Percentiles rank a stretch among this genome's conserved stretches.
Conservation (phyloP, 2,113 vertebrate genomes). For the Spermophilus dauricus region DNA sequence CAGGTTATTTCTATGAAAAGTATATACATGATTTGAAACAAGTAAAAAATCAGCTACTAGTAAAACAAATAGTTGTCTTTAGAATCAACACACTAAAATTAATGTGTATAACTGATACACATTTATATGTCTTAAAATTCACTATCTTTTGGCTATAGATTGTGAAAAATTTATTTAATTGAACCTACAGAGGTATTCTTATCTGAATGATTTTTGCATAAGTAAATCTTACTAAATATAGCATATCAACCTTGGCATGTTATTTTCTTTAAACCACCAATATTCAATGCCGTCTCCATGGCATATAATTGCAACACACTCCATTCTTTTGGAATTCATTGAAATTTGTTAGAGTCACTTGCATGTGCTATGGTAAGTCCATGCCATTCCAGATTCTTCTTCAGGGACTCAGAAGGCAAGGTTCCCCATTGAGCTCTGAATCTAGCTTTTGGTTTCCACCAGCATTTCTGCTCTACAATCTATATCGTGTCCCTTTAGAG, state of each 20-base stretch:
- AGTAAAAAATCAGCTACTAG: not conserved
- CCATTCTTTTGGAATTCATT: not conserved
- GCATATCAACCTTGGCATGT: not conserved
- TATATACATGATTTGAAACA: not conserved
- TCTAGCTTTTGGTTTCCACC: not conserved
- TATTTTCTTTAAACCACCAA: not conserved
- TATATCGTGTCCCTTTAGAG: not conserved
- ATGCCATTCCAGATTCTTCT: too few species aligned
- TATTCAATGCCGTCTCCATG: not conserved
- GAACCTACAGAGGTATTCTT: accelerated
- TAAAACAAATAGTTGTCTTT: not conserved
- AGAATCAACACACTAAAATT: not conserved
- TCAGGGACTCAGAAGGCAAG: accelerated
- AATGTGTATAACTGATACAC: not conserved
- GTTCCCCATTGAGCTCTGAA: not conserved
- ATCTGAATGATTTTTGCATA: not conserved
- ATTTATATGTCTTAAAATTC: not conserved
- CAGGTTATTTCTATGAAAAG: not conserved
- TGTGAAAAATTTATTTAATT: not conserved
- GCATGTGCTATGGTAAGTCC: not conserved
- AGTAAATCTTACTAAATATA: not conserved
- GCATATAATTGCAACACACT: not conserved
- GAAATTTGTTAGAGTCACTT: not conserved
- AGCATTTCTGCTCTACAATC: not conserved
- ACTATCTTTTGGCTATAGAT: not conserved